Base-by-base conservation (phyloP, 2,113 vertebrate species). In the Solenodon paradoxus region DNA sequence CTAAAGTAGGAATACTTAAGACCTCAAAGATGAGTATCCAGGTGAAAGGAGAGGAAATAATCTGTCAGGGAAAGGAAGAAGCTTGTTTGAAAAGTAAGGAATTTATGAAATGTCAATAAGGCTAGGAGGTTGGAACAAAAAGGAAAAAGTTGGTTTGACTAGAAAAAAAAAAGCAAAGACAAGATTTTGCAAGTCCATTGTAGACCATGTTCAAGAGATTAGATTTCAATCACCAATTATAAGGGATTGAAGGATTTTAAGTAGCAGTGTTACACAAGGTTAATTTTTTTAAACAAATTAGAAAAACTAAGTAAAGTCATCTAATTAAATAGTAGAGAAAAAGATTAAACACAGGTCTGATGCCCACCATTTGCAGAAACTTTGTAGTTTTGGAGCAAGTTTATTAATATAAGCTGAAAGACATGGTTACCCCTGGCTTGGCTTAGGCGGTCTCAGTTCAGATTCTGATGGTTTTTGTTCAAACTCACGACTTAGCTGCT, bases 221-320 rank as follows among this genome's bases (percentile, higher is more conserved):
- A 78, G 5, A 26, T 57, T 79, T 57, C 80, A 66, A 32, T 84
- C 15, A 59, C 15, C 17, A 81, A 51, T 75, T 49, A 91, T 71
- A 88, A 94, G 49, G 82, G 24, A 94, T 3, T 49, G 75, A 84
- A 82, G 22, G 24, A 66, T 59, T 59, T 72, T 94, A 84, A 81
- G 40, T 15, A 38, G 64, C 40, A 64, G 32, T 63, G 9, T 82
- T 95, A 42, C 5, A 15, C 26, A 92, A 63, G 66, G 85, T 12
- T 47, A 57, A 42, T 1, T n/a, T 72, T n/a, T 68, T 49, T 74
- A 88, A 63, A 77, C 40, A 88, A 81, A 49, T 85, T 38, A 85
- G 75, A 83, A 87, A 82, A 80, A 90, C 15, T 81, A 53, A 94
- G 81, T 71, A 92, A 71, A 87, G 30, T 45, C 38, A 83, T 40